These are phyloP conservation scores for Platynereis dumerilii DNA, from an alignment of 2,888 invertebrate genomes.

Conservation along the genomic window DNA sequence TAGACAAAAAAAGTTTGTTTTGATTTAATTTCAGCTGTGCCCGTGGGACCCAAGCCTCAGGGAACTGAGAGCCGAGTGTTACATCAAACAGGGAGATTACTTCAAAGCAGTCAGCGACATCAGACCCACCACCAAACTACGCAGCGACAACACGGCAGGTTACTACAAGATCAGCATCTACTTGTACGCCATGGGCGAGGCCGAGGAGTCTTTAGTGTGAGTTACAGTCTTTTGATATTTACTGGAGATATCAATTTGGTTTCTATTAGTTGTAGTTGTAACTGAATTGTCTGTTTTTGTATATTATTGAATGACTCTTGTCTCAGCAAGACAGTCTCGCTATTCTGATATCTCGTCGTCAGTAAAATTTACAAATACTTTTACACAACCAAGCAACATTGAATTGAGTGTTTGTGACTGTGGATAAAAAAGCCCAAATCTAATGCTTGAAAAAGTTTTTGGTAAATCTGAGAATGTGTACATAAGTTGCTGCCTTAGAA, in stretches of 20 bases:
- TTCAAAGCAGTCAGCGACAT: slow-evolving; percentile 87
- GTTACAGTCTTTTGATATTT: background rate
- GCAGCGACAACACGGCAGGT: slow-evolving; percentile 89
- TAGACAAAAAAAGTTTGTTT: background rate
- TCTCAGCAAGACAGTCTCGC: too few species aligned
- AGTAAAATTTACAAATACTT: too few species aligned
- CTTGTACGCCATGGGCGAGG: slow-evolving; percentile 89
- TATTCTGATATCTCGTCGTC: too few species aligned
- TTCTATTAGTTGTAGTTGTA: background rate
- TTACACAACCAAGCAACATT: too few species aligned
- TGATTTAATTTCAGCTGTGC: slow-evolving; percentile 69
- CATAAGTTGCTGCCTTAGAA: too few species aligned
- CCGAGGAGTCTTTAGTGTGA: slow-evolving; percentile 84
- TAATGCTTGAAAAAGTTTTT: too few species aligned
- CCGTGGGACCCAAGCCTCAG: slow-evolving; percentile 88
- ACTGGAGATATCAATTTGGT: background rate
- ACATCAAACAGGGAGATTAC: slow-evolving; percentile 68
- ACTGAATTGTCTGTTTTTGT: background rate
- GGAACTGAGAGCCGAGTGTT: slow-evolving; percentile 85
- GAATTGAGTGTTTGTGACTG: too few species aligned
- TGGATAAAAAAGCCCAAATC: too few species aligned
- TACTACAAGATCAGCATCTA: slow-evolving; percentile 82
- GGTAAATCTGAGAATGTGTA: too few species aligned
- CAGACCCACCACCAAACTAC: slow-evolving; percentile 85
- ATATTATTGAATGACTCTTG: background rate